phyloP scores from a whole-genome alignment of 53 echinoderm and acorn worm genomes.

The Echinometra lucunter region DNA sequence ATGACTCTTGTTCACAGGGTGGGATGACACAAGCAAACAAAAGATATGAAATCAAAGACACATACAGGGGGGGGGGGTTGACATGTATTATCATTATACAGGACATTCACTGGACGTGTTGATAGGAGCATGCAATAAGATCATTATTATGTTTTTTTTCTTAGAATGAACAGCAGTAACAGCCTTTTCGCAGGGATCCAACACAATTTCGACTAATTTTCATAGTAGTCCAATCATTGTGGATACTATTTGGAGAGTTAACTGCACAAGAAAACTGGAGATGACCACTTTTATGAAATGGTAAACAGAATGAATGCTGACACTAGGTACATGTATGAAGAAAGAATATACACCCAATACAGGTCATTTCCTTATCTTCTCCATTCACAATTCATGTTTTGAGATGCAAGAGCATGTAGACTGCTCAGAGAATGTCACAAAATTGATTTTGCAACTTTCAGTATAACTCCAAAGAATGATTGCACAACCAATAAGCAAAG shows the following conservation, averaged over 20 bases:
- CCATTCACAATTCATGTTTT: background rate
- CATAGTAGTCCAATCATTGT: background rate
- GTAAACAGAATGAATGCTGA: background rate
- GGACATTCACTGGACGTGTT: too few species aligned
- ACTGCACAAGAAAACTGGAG: background rate
- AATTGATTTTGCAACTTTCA: background rate
- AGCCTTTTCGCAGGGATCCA: too few species aligned
- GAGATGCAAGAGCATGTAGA: background rate
- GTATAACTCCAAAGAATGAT: background rate
- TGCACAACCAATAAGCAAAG: background rate
- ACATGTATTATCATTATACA: background rate
- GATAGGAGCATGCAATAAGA: too few species aligned
- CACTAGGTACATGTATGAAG: too few species aligned
- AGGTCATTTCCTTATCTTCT: background rate
- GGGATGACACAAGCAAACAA: background rate
- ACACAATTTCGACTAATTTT: too few species aligned
- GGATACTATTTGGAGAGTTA: background rate
- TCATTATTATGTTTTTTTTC: too few species aligned
- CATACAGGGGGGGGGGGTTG: background rate
- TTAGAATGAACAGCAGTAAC: too few species aligned
- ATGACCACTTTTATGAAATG: background rate
- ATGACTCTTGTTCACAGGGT: background rate
- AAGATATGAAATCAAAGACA: background rate
- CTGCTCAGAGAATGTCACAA: background rate
- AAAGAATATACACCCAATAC: background rate